Evolutionary conservation across 2,113 vertebrate species (phyloP).

Genomic region (Salvelinus fontinalis): DNA sequence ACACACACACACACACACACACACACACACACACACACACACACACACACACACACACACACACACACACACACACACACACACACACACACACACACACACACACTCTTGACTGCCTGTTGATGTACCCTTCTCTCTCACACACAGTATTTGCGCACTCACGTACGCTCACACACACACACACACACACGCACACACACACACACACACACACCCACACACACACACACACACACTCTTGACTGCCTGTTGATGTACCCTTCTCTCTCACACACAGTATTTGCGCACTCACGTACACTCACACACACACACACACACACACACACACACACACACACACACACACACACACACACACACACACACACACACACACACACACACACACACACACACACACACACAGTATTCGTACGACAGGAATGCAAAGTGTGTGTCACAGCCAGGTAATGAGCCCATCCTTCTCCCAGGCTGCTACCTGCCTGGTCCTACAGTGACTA

Average conservation of each 20-base stretch:
- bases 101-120: not conserved
- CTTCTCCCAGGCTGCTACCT: not conserved
- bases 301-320: not conserved
- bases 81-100: not conserved
- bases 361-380: not conserved
- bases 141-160: not conserved
- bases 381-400: not conserved
- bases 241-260: not conserved
- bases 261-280: not conserved
- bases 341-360: not conserved
- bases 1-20: too few species aligned
- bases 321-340: not conserved
- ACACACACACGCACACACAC: not conserved
- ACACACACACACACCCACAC: too few species aligned
- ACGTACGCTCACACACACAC: not conserved
- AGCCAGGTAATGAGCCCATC: not conserved
- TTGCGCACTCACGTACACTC: not conserved
- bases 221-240: not conserved
- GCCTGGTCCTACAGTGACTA: not conserved
- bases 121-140: not conserved
- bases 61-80: too few species aligned
- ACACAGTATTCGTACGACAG: not conserved
- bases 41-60: too few species aligned
- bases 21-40: too few species aligned
- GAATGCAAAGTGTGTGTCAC: not conserved